phyloP scores from a whole-genome alignment of 2,888 invertebrate species.

The Mongoloraphidia duomilia region DNA sequence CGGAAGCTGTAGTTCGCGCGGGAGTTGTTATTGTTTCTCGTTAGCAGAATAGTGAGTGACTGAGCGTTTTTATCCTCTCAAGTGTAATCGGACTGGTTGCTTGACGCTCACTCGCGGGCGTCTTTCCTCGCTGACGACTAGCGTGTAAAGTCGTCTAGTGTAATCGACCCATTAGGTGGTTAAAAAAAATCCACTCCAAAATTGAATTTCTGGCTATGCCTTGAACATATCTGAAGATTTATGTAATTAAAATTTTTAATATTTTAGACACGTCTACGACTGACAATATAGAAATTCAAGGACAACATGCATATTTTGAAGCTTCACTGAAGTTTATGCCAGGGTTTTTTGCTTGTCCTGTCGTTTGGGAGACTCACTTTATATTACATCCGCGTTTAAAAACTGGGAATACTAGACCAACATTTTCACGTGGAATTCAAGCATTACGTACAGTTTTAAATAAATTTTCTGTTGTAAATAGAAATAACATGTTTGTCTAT shows the following conservation, averaged over 20 bases:
- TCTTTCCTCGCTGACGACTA: too few relatives aligned
- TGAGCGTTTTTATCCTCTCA: too few relatives aligned
- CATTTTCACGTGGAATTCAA: conserved; percentile 44
- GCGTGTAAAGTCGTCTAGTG: too few relatives aligned
- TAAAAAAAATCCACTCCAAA: too few relatives aligned
- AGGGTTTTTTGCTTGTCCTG: conserved; percentile 58
- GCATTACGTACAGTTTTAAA: conserved; percentile 50
- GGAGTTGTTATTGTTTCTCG: too few relatives aligned
- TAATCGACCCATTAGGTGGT: too few relatives aligned
- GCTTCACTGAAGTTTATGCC: conserved; percentile 36
- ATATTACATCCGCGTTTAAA: conserved; percentile 55
- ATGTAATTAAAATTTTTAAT: neutral
- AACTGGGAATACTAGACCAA: conserved; percentile 42
- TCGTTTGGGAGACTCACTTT: conserved; percentile 59
- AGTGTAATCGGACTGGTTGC: too few relatives aligned
- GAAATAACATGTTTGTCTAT: conserved; percentile 65
- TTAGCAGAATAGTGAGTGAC: too few relatives aligned
- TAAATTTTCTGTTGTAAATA: conserved; percentile 54
- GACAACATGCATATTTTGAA: conserved; percentile 26
- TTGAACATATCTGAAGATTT: conserved; percentile 3
- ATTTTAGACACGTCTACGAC: conserved; percentile 19
- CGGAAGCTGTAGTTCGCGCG: too few relatives aligned
- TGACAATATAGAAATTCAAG: conserved; percentile 22
- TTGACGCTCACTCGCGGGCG: too few relatives aligned
- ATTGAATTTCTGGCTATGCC: too few relatives aligned